These are phyloP conservation scores for Drosophila mayaguana DNA, from an alignment of 2,888 invertebrate genomes.

Conservation along the genomic window DNA sequence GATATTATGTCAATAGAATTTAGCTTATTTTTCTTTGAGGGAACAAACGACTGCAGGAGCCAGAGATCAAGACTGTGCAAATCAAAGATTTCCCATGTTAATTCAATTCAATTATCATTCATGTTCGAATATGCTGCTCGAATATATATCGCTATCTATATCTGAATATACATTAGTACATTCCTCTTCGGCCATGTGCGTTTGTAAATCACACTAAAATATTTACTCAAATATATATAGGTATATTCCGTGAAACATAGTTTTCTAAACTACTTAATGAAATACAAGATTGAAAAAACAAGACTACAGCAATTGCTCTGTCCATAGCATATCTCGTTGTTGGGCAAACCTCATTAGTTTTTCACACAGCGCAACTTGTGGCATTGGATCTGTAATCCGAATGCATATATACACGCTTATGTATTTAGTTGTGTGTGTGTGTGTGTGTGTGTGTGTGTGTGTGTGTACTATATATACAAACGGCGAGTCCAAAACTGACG, in stretches of 20 bases:
- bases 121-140: slow-evolving; percentile 2
- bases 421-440: no score
- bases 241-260: neutral
- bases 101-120: slow-evolving; percentile 5
- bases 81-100: neutral
- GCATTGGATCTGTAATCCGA: slow-evolving; percentile 23
- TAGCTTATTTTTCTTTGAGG: neutral
- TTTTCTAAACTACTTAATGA: neutral
- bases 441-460: neutral
- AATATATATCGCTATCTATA: neutral
- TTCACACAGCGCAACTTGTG: slow-evolving; percentile 13
- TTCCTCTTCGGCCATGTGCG: neutral
- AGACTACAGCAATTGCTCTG: neutral
- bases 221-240: neutral
- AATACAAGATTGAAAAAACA: neutral
- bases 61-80: neutral
- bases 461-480: neutral
- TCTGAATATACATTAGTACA: neutral
- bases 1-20: neutral
- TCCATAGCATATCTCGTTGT: neutral
- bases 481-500: slow-evolving; percentile 22
- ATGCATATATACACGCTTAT: neutral
- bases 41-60: neutral
- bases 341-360: slow-evolving; percentile 7
- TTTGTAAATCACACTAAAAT: neutral